Base-by-base conservation (phyloP, 1,140 invertebrate genomes). In the Drosophila funebris region DNA sequence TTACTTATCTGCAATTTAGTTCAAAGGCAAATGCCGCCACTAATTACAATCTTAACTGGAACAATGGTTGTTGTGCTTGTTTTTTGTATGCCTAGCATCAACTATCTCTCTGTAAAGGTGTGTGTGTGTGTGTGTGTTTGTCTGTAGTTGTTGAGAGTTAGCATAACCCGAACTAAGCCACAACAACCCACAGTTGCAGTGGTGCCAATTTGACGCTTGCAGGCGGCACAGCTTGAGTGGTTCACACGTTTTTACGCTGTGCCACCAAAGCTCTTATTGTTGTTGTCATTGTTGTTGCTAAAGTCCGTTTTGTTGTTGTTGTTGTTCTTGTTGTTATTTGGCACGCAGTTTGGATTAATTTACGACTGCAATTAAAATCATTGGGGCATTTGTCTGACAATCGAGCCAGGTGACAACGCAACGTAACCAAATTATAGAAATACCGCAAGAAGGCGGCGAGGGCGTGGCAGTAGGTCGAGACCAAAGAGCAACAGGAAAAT, bases 331-430 rank as follows among this genome's bases (percentile, higher is more conserved):
- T 68, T 68, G 58, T 44, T 87, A 50, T 75, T 82, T 71, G 70
- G 70, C 62, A 78, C 82, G 78, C 83, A 78, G 46, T 88, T 73
- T 29, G 87, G 85, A 90, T 90, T 90, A 90, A 90, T 90, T 90
- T 90, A 90, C 85, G 87, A 90, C 68, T 52, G 82, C 85, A 90
- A 90, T 90, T 87, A 85, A 90, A 90, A 87, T 67, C 71, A 57
- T 76, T 48, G 82, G 76, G 75, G 73, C 73, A 64, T 72, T 72
- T 67, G 62, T 22, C 46, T 57, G 64, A 50, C 82, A 76, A 71
- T 58, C 48, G 66, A 57, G 31, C 63, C 69, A 71, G 60, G 48
- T 85, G 83, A 76, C 71, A 36, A 64, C 39, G 29, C 31, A 46
- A 54, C 57, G 66, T 41, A 79, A 76, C 29, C 57, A 63, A 56